These are phyloP conservation scores for Ceratina japonica DNA, from an alignment of 1,140 invertebrate genomes.

Conservation along the genomic window DNA sequence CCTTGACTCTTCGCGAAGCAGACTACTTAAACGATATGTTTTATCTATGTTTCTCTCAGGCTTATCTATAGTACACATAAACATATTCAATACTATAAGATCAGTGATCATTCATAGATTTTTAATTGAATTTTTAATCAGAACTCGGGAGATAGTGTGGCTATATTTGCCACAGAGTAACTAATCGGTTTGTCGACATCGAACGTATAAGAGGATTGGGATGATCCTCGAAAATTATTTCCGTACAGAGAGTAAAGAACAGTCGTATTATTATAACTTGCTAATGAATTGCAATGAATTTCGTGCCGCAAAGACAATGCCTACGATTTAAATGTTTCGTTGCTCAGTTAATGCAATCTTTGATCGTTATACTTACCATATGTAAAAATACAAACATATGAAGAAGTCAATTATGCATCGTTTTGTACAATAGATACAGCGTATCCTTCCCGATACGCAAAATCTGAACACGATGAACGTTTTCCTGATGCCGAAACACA, in stretches of 20 bases:
- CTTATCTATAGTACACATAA: background rate
- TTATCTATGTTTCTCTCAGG: background rate
- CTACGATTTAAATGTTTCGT: background rate
- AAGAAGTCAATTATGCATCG: constrained; percentile 2
- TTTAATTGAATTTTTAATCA: too few relatives aligned
- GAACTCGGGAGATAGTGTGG: too few relatives aligned
- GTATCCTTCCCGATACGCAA: too few relatives aligned
- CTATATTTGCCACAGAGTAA: background rate
- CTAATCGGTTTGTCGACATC: background rate
- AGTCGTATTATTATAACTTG: background rate
- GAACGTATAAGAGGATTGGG: background rate
- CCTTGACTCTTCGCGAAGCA: background rate
- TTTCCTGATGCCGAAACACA: too few relatives aligned
- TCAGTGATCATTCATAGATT: background rate
- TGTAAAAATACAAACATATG: background rate
- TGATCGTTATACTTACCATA: background rate
- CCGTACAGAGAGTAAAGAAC: background rate
- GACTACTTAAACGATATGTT: background rate
- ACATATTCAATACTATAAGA: background rate
- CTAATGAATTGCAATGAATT: too few relatives aligned
- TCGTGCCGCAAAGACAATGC: background rate
- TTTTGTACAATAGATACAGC: too few relatives aligned
- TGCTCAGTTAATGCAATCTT: constrained; percentile 15
- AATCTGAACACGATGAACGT: too few relatives aligned
- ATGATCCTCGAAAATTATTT: background rate